phyloP scores from a whole-genome alignment of 2,797 vertebrate species.

The Sus cebifrons region DNA sequence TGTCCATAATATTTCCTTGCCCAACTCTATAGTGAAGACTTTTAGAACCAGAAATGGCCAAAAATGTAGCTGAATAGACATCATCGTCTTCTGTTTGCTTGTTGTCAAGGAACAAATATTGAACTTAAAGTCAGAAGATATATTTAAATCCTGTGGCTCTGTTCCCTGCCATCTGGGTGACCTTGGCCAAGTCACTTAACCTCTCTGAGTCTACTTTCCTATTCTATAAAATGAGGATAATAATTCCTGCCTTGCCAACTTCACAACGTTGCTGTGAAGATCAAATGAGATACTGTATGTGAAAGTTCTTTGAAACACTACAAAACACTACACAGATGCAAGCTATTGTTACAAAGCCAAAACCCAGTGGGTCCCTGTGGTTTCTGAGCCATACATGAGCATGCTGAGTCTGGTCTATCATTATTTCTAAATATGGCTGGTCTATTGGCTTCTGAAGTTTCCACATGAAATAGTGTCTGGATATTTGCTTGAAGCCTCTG shows the following conservation, averaged over 20 bases:
- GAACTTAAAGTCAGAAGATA: conserved; percentile 57
- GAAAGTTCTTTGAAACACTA: conserved; percentile 80
- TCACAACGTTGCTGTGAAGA: conserved; percentile 80
- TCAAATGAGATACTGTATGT: conserved; percentile 77
- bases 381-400: conserved; percentile 76
- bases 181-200: conserved; percentile 86
- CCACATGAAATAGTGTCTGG: conserved; percentile 82
- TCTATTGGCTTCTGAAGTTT: conserved; percentile 84
- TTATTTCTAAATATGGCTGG: conserved; percentile 86
- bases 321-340: conserved; percentile 79
- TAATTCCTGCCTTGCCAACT: conserved; percentile 75
- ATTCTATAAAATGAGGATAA: conserved; percentile 77
- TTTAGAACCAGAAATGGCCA: conserved; percentile 52
- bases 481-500: conserved; percentile 70
- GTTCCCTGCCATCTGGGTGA: conserved; percentile 68
- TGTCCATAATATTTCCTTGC: conserved; percentile 45
- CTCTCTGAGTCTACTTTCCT: conserved; percentile 77
- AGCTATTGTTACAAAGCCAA: conserved; percentile 82
- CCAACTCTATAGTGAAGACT: background rate
- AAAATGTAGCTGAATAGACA: conserved; percentile 22
- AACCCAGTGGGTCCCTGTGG: conserved; percentile 75
- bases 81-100: conserved; percentile 54
- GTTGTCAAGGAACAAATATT: conserved; percentile 48
- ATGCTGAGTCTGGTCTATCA: conserved; percentile 82
- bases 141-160: conserved; percentile 77